Conservation (phyloP, 1,140 invertebrate species). For the Mactra quadrangularis region DNA sequence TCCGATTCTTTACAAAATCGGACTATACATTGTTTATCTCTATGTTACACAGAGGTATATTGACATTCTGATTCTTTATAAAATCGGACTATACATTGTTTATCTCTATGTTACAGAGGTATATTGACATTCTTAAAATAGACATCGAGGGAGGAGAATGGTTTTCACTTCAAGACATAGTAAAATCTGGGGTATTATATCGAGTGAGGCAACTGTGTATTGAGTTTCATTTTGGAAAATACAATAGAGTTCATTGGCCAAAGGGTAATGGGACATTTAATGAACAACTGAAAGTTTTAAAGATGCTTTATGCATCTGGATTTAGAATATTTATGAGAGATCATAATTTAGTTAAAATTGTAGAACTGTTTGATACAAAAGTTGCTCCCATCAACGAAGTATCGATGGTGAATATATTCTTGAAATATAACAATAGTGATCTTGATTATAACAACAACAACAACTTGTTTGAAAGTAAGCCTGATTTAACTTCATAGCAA, state of each 20-base stretch:
- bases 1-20: too few relatives aligned
- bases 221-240: constrained; percentile 33
- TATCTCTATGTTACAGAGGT: constrained; percentile 33
- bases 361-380: background rate
- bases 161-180: constrained; percentile 1
- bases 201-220: constrained; percentile 33
- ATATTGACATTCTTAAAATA: constrained; percentile 35
- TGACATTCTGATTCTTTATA: too few relatives aligned
- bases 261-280: background rate
- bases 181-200: background rate
- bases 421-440: too few relatives aligned
- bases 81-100: too few relatives aligned
- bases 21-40: too few relatives aligned
- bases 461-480: too few relatives aligned
- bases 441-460: too few relatives aligned
- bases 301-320: background rate
- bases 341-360: background rate
- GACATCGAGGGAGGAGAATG: constrained; percentile 49
- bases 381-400: constrained; percentile 11
- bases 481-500: too few relatives aligned
- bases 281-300: constrained; percentile 25
- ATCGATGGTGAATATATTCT: constrained; percentile 27
- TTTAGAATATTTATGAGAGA: constrained; percentile 31
- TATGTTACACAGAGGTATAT: too few relatives aligned
- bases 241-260: too few relatives aligned